Percentiles rank a stretch among this genome's conserved stretches.
These are phyloP conservation scores for Lottia gigantea DNA, from an alignment of 2,888 invertebrate species.

Conservation along the genomic window DNA sequence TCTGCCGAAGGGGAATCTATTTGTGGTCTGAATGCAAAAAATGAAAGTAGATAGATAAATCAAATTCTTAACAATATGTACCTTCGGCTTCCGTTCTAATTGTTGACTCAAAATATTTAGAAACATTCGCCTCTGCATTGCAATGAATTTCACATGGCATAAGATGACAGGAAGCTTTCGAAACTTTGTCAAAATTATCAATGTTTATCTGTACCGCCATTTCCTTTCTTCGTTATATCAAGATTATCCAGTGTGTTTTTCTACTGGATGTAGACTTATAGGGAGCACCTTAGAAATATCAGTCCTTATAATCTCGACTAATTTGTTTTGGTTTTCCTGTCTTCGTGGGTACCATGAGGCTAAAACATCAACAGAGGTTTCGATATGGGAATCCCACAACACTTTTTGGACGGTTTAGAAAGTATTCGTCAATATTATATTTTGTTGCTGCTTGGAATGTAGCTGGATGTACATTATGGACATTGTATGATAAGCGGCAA, in stretches of 20 bases:
- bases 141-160: conserved; percentile 47
- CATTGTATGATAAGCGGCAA: conserved; percentile 17
- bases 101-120: conserved; percentile 42
- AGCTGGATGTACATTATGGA: conserved; percentile 27
- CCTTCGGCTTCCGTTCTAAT: conserved; percentile 30
- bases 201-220: conserved; percentile 31
- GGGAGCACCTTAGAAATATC: no score
- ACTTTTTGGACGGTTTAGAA: conserved; percentile 12
- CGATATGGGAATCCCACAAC: conserved; percentile 32
- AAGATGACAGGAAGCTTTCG: conserved; percentile 35
- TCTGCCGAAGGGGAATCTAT: no score
- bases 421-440: conserved; percentile 25
- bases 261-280: no score
- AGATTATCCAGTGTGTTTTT: neutral
- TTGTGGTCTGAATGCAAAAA: no score
- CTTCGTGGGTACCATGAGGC: no score
- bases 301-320: no score
- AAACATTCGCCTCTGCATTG: conserved; percentile 46
- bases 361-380: conserved; percentile 16
- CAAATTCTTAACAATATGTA: conserved; percentile 11
- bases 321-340: no score
- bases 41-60: no score
- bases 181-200: conserved; percentile 17
- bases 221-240: conserved; percentile 18
- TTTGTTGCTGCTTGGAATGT: conserved; percentile 40